Conservation (phyloP, 2,113 vertebrate species). For the Eubucco bourcierii region DNA sequence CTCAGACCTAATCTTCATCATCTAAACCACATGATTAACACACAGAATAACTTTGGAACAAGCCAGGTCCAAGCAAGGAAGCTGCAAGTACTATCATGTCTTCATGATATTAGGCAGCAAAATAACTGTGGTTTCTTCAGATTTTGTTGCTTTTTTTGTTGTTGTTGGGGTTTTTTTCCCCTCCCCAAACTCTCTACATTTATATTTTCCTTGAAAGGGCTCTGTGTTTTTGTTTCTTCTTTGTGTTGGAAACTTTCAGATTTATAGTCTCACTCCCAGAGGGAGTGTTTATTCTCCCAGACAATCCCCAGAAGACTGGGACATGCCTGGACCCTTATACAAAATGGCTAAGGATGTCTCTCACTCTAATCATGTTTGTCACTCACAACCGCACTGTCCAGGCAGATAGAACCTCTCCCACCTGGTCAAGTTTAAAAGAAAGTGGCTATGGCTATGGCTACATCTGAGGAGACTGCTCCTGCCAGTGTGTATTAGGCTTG, state of each 20-base stretch:
- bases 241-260: neutral
- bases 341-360: rapidly evolving
- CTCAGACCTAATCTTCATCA: constrained; percentile 66
- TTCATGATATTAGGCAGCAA: constrained; percentile 54
- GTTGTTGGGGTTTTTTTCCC: neutral
- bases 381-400: neutral
- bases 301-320: neutral
- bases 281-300: neutral
- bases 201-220: constrained; percentile 52
- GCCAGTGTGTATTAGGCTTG: neutral
- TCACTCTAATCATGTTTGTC: neutral
- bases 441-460: neutral
- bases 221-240: neutral
- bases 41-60: constrained; percentile 68
- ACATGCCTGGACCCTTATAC: neutral
- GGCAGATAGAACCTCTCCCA: neutral
- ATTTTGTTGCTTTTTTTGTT: neutral
- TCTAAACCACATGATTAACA: constrained; percentile 76
- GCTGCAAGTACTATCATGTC: constrained; percentile 69
- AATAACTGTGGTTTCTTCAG: constrained; percentile 66
- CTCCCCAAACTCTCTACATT: neutral
- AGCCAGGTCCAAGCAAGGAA: constrained; percentile 71
- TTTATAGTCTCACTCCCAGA: neutral
- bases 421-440: neutral
- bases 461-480: neutral